phyloP scores from a whole-genome alignment of 2,797 vertebrate genomes.

The Benthosema pterotum region DNA sequence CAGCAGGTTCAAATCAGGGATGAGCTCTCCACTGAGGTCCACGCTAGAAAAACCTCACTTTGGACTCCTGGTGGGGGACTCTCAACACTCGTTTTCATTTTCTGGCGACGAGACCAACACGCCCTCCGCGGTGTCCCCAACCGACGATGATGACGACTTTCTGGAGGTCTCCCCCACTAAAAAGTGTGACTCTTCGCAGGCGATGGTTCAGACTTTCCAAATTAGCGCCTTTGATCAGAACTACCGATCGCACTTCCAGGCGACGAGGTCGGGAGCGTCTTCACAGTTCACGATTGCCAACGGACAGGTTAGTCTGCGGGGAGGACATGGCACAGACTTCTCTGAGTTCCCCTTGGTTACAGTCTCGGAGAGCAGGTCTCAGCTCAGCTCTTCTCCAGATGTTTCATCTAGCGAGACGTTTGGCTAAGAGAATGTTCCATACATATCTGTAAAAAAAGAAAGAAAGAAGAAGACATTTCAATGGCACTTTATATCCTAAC shows the following conservation, averaged over 20 bases:
- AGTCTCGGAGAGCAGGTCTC: slow-evolving; percentile 95
- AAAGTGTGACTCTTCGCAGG: slow-evolving; percentile 91
- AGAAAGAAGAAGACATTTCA: slow-evolving; percentile 65
- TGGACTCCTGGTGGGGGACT: slow-evolving; percentile 94
- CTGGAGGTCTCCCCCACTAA: slow-evolving; percentile 97
- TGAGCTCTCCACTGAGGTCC: slow-evolving; percentile 94
- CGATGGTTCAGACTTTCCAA: slow-evolving; percentile 95
- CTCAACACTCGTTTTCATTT: slow-evolving; percentile 97
- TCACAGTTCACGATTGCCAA: slow-evolving; percentile 95
- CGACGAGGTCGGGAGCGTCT: slow-evolving; percentile 88
- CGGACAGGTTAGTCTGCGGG: slow-evolving; percentile 94
- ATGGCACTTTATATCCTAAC: slow-evolving; percentile 93
- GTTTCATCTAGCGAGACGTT: slow-evolving; percentile 95
- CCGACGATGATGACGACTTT: slow-evolving; percentile 88
- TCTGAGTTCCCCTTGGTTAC: slow-evolving; percentile 96
- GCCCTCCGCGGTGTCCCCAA: slow-evolving; percentile 90
- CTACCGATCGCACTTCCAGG: slow-evolving; percentile 94
- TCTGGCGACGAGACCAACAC: slow-evolving; percentile 95
- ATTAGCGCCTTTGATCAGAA: slow-evolving; percentile 97
- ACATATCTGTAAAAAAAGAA: slow-evolving; percentile 19
- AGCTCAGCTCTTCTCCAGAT: slow-evolving; percentile 95
- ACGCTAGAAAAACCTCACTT: slow-evolving; percentile 97
- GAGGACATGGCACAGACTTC: slow-evolving; percentile 93
- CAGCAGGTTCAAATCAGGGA: slow-evolving; percentile 92
- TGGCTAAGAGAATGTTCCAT: slow-evolving; percentile 79